Percentiles rank a stretch among this genome's conserved stretches.
These are phyloP conservation scores for Drosophila anceps DNA, from an alignment of 2,888 invertebrate genomes.

Conservation along the genomic window DNA sequence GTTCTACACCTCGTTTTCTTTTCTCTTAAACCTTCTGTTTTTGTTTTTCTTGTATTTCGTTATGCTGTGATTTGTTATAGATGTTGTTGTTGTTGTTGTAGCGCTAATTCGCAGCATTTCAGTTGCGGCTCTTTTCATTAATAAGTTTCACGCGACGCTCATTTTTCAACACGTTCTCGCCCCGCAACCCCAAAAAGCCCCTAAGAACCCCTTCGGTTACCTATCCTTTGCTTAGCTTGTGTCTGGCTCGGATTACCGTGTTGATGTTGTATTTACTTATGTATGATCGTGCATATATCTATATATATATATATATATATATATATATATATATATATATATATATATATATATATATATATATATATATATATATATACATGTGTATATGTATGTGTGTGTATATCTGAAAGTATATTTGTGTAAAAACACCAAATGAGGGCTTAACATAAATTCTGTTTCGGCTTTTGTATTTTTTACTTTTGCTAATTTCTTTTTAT, in stretches of 20 bases:
- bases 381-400: neutral
- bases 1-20: conserved; percentile 25
- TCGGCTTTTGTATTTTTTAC: conserved; percentile 26
- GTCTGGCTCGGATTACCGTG: conserved; percentile 74
- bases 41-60: conserved; percentile 7
- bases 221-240: conserved; percentile 43
- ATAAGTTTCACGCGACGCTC: conserved; percentile 82
- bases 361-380: neutral
- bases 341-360: too few relatives aligned
- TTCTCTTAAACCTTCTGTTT: conserved; percentile 9
- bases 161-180: conserved; percentile 68
- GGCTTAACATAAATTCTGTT: conserved; percentile 41
- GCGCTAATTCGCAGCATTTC: conserved; percentile 67
- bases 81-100: conserved; percentile 45
- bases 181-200: conserved; percentile 6
- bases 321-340: neutral
- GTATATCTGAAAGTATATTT: neutral
- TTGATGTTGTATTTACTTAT: conserved; percentile 70
- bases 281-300: conserved; percentile 24
- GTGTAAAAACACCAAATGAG: conserved; percentile 13
- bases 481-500: conserved; percentile 53
- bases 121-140: conserved; percentile 77
- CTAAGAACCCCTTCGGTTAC: conserved; percentile 1
- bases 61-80: conserved; percentile 24
- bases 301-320: neutral